Evolutionary conservation across 2,888 invertebrate species (phyloP).

Genomic region (Anorthoa munda): DNA sequence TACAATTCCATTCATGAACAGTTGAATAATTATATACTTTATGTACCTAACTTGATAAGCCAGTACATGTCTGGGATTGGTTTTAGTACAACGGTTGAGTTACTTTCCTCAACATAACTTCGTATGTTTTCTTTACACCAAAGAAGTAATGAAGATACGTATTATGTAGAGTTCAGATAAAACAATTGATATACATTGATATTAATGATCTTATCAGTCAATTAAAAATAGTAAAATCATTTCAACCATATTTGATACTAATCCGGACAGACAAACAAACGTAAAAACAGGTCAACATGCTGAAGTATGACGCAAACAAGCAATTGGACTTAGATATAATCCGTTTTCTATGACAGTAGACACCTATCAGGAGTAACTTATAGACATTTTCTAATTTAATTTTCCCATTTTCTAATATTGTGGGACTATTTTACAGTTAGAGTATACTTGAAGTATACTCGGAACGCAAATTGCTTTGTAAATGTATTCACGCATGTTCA

Average conservation of each 20-base stretch:
- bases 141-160: background rate
- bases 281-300: constrained; percentile 7
- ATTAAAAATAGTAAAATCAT: constrained; percentile 5
- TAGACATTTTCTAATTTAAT: background rate
- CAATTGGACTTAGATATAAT: constrained; percentile 12
- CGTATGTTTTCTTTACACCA: background rate
- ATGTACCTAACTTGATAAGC: constrained; percentile 44
- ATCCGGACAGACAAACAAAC: constrained; percentile 20
- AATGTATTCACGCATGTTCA: constrained; percentile 65
- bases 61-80: constrained; percentile 14
- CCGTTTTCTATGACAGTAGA: background rate
- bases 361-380: background rate
- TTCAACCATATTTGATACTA: constrained; percentile 8
- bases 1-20: constrained; percentile 69
- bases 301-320: constrained; percentile 24
- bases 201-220: constrained; percentile 6
- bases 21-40: constrained; percentile 64
- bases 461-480: constrained; percentile 64
- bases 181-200: background rate
- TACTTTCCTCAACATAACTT: background rate
- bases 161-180: constrained; percentile 1
- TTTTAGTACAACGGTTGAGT: background rate
- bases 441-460: constrained; percentile 33
- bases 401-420: constrained; percentile 2
- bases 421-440: constrained; percentile 21